Evolutionary conservation across 2,888 invertebrate species (phyloP).

Genomic region (Holacanthella duospinosa): DNA sequence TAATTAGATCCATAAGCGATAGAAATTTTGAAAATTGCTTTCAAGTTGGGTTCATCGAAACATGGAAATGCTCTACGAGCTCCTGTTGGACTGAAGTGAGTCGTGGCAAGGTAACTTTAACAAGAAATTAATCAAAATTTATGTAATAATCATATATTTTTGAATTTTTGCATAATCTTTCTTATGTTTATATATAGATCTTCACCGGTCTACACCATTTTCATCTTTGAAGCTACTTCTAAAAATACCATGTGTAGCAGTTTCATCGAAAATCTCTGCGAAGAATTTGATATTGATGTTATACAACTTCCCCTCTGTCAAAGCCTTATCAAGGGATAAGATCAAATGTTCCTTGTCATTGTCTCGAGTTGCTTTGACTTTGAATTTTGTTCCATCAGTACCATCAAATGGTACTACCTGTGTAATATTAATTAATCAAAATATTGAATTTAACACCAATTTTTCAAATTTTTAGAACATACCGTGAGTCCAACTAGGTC

Average conservation of each 20-base stretch:
- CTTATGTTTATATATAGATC: no score
- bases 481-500: no score
- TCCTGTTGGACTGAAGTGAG: slow-evolving; percentile 5
- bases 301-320: not conserved
- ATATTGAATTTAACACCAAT: no score
- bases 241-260: not conserved
- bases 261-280: not conserved
- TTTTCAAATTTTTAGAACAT: no score
- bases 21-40: not conserved
- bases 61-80: slow-evolving; percentile 2
- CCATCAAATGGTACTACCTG: no score
- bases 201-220: not conserved
- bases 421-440: no score
- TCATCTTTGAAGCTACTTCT: not conserved
- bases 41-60: slow-evolving; percentile 8
- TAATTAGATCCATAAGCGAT: not conserved
- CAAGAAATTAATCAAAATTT: no score
- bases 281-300: not conserved
- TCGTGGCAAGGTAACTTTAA: slow-evolving; percentile 3
- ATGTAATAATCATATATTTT: no score
- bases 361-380: not conserved
- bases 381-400: no score
- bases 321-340: not conserved
- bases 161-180: no score
- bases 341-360: not conserved